Evolutionary conservation across 2,797 vertebrate species (phyloP).

Genomic region (Tarsius wallacei): DNA sequence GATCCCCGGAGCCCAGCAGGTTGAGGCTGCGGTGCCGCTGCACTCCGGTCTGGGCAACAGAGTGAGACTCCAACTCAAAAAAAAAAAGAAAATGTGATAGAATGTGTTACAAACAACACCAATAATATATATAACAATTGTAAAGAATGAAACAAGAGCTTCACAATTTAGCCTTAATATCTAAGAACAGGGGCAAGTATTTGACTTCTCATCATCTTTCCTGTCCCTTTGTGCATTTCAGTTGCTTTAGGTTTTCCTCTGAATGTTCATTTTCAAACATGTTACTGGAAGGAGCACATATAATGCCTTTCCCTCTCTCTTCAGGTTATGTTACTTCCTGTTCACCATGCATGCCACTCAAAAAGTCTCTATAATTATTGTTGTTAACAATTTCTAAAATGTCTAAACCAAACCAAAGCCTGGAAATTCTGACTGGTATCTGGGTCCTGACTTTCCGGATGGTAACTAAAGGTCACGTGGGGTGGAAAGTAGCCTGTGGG

Average conservation of each 20-base stretch:
- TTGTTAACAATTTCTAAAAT: conserved; percentile 78
- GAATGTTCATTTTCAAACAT: conserved; percentile 79
- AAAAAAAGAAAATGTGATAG: conserved; percentile 57
- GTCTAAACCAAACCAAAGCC: conserved; percentile 85
- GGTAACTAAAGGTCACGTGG: conserved; percentile 88
- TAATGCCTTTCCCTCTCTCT: conserved; percentile 31
- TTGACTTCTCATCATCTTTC: conserved; percentile 12
- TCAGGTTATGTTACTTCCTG: conserved; percentile 67
- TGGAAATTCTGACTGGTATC: conserved; percentile 89
- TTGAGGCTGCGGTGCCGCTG: too few species aligned
- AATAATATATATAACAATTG: background rate
- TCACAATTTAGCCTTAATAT: conserved; percentile 55
- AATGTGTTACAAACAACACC: background rate
- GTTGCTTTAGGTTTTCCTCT: conserved; percentile 65
- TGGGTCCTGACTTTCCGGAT: conserved; percentile 88
- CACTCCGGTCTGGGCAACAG: too few species aligned
- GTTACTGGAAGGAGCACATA: conserved; percentile 69
- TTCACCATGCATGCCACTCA: conserved; percentile 73
- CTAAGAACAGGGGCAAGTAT: background rate
- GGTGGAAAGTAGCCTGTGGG: conserved; percentile 88
- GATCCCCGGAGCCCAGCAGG: too few species aligned
- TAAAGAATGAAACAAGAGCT: conserved; percentile 41
- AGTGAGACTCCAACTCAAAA: too few species aligned
- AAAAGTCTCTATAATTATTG: conserved; percentile 80
- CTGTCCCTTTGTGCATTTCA: conserved; percentile 69